These are phyloP conservation scores for Neodontobutis hainanensis DNA, from an alignment of 2,113 vertebrate species.

Conservation along the genomic window DNA sequence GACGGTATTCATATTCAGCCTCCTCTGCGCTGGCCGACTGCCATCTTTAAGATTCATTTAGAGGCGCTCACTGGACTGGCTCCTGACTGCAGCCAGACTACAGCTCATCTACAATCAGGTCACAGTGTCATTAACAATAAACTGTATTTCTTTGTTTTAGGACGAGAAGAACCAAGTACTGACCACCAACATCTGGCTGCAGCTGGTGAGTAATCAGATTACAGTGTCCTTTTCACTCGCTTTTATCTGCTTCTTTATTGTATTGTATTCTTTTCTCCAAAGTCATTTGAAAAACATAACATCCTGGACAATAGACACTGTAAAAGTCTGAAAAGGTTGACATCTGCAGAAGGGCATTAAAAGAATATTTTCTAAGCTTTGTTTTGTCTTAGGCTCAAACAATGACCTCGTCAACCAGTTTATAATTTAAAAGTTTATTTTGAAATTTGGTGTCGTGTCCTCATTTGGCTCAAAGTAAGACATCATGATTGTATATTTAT, in stretches of 20 bases:
- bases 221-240: not conserved
- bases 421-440: too few species aligned
- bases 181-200: conserved; percentile 93
- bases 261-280: not conserved
- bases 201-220: conserved; percentile 82
- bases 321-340: not conserved
- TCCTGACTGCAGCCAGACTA: not conserved
- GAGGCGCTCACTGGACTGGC: not conserved
- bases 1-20: conserved; percentile 32
- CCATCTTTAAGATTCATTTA: conserved; percentile 26
- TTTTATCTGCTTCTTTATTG: not conserved
- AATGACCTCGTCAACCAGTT: too few species aligned
- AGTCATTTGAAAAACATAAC: not conserved
- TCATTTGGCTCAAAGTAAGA: too few species aligned
- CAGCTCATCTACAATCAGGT: not conserved
- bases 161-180: conserved; percentile 95
- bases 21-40: conserved; percentile 2
- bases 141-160: conserved; percentile 67
- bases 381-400: too few species aligned
- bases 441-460: too few species aligned
- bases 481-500: too few species aligned
- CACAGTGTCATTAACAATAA: not conserved
- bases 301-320: not conserved
- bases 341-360: not conserved
- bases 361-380: too few species aligned